These are phyloP conservation scores for Neomorphus geoffroyi DNA, from an alignment of 2,797 vertebrate genomes.

Conservation along the genomic window DNA sequence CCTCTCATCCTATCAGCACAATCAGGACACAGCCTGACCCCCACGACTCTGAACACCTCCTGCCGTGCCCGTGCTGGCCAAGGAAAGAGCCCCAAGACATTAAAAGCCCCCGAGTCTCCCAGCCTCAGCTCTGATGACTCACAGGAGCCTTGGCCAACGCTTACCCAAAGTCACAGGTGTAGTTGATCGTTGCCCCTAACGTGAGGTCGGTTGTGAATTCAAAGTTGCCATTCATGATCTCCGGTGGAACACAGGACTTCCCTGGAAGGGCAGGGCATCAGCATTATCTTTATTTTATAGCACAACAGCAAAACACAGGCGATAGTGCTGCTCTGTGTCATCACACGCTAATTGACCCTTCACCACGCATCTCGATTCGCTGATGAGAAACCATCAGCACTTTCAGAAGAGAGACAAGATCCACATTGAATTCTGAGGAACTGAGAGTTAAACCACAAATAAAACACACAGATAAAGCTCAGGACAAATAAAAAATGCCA, in stretches of 20 bases:
- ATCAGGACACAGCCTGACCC: not conserved
- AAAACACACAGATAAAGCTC: not conserved
- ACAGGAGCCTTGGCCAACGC: not conserved
- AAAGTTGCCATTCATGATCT: accelerated
- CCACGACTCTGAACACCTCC: accelerated
- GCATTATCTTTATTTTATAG: not conserved
- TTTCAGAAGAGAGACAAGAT: not conserved
- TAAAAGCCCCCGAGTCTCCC: not conserved
- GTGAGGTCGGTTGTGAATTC: accelerated
- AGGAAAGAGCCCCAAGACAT: not conserved
- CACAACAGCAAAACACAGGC: accelerated
- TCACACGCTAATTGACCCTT: accelerated
- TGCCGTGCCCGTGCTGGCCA: accelerated
- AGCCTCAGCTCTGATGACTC: accelerated
- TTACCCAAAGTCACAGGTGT: not conserved
- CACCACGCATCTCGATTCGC: not conserved
- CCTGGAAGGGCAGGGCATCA: not conserved
- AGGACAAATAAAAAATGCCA: not conserved
- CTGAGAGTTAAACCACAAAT: not conserved
- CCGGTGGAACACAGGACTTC: accelerated
- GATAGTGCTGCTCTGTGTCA: not conserved
- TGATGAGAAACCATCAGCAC: not conserved
- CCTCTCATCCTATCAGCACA: not conserved
- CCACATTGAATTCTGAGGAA: not conserved
- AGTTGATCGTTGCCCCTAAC: not conserved